These are phyloP conservation scores for Brachyopa scutellaris DNA, from an alignment of 2,888 invertebrate genomes.

Conservation along the genomic window DNA sequence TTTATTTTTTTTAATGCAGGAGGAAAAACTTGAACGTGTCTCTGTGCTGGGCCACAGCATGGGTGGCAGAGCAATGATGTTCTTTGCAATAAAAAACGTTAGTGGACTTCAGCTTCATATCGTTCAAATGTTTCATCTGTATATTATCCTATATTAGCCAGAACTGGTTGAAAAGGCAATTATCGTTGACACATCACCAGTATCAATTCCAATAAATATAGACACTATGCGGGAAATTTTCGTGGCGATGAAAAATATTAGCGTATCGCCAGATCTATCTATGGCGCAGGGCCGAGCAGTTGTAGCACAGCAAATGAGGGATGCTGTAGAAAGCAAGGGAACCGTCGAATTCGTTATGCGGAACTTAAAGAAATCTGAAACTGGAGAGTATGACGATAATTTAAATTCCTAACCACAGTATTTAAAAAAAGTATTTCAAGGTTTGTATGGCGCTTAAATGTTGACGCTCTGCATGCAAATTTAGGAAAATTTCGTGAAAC, in stretches of 20 bases:
- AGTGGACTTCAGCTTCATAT: slow-evolving; percentile 69
- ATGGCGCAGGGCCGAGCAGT: slow-evolving; percentile 89
- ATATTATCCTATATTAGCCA: slow-evolving; percentile 81
- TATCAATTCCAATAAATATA: slow-evolving; percentile 83
- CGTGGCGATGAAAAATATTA: slow-evolving; percentile 85
- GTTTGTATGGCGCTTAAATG: too few species aligned
- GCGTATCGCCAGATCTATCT: slow-evolving; percentile 84
- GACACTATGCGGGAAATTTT: slow-evolving; percentile 85
- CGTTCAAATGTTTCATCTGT: neutral
- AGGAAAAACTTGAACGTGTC: slow-evolving; percentile 85
- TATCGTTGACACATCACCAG: slow-evolving; percentile 88
- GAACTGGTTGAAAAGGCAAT: slow-evolving; percentile 86
- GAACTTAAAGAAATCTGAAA: slow-evolving; percentile 88
- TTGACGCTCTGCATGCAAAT: too few species aligned
- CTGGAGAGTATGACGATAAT: slow-evolving; percentile 80
- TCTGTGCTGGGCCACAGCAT: slow-evolving; percentile 95
- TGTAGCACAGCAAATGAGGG: too few species aligned
- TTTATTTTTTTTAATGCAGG: slow-evolving; percentile 85
- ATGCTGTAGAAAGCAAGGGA: slow-evolving; percentile 79
- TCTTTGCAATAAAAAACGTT: slow-evolving; percentile 88
- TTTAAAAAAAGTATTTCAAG: too few species aligned
- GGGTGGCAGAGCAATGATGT: slow-evolving; percentile 97
- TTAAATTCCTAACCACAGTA: neutral
- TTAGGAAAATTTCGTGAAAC: too few species aligned
- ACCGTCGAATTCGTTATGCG: slow-evolving; percentile 91